Percentiles rank a stretch among this genome's conserved stretches.
Conservation (phyloP, 2,888 invertebrate species). For the Alcis repandata region DNA sequence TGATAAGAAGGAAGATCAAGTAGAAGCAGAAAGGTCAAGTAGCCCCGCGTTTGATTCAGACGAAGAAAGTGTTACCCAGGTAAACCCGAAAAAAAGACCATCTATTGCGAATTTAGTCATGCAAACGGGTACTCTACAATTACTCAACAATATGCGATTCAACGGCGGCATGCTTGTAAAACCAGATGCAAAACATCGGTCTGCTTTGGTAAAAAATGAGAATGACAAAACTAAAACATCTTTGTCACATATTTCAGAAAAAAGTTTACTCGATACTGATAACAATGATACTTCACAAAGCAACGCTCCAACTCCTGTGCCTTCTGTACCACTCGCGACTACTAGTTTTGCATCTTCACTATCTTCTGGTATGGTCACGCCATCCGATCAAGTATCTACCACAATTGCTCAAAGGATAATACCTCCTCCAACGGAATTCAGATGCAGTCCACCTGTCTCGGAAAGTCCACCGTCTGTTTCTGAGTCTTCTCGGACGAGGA, state of each 20-base stretch:
- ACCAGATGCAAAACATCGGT: slow-evolving; percentile 69
- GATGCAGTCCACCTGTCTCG: slow-evolving; percentile 89
- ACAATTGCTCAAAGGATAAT: slow-evolving; percentile 89
- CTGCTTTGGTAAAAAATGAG: slow-evolving; percentile 71
- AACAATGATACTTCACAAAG: slow-evolving; percentile 76
- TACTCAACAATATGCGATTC: slow-evolving; percentile 84
- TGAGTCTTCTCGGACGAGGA: slow-evolving; percentile 84
- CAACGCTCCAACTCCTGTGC: slow-evolving; percentile 65
- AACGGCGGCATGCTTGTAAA: slow-evolving; percentile 85
- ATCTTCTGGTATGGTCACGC: slow-evolving; percentile 78
- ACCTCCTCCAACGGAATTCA: slow-evolving; percentile 91
- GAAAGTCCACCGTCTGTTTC: slow-evolving; percentile 88
- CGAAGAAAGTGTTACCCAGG: slow-evolving; percentile 92
- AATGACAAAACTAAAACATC: slow-evolving; percentile 75
- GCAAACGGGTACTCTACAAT: slow-evolving; percentile 87
- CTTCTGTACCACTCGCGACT: slow-evolving; percentile 68
- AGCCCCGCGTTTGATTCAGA: slow-evolving; percentile 98
- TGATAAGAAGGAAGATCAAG: slow-evolving; percentile 81
- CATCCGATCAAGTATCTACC: slow-evolving; percentile 78
- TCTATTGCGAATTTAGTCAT: slow-evolving; percentile 90
- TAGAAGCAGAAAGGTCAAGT: slow-evolving; percentile 93
- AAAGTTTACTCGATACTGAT: slow-evolving; percentile 88
- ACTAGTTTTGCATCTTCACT: slow-evolving; percentile 73
- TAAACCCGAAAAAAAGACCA: slow-evolving; percentile 87
- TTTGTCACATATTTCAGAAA: slow-evolving; percentile 88